Evolutionary conservation across 2,888 invertebrate genomes (phyloP), one percentile per base, ranked within the genome.

Genomic region (Platerodrilus igneus): DNA sequence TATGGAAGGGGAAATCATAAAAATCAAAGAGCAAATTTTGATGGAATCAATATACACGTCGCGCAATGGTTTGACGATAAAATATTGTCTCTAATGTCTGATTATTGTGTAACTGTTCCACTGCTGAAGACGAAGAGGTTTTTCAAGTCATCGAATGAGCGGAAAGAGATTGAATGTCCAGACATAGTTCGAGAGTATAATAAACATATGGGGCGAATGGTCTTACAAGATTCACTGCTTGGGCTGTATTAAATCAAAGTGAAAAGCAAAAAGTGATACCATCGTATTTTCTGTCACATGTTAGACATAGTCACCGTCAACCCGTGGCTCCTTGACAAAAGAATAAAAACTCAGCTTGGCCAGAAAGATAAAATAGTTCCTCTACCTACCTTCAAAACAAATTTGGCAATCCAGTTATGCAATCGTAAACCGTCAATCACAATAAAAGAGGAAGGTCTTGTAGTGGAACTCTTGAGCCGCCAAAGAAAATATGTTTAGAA

Each of bases 211-310:
- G 43, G 38, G n/a, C 34, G 41, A 9, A 39, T 42, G 3, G 41
- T 41, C n/a, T n/a, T n/a, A n/a, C n/a, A n/a, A n/a, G n/a, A n/a
- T n/a, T n/a, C n/a, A n/a, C n/a, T n/a, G n/a, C n/a, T 19, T 2
- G 25, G 13, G 5, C 8, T 25, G 13, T 39, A 43, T 25, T 36
- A 32, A 19, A 45, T 40, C 4, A 30, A 38, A 26, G 15, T 43
- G 19, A 42, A 30, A 27, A 38, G 45, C 16, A 33, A 37, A 15
- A 48, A 43, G 19, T 46, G 48, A 37, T 45, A 45, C 21, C 25
- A 40, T 10, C 25, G 37, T 11, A 22, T 48, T 5, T 48, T 42
- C 26, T 43, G 32, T 20, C 42, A 40, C 28, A 23, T 48, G 9
- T 23, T 48, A 2, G 39, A 47, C 36, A 13, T 38, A 7, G 21